Evolutionary conservation across 2,797 vertebrate genomes (phyloP), one percentile per base, ranked within the genome.

Genomic region (Pantherophis vulpinus): DNA sequence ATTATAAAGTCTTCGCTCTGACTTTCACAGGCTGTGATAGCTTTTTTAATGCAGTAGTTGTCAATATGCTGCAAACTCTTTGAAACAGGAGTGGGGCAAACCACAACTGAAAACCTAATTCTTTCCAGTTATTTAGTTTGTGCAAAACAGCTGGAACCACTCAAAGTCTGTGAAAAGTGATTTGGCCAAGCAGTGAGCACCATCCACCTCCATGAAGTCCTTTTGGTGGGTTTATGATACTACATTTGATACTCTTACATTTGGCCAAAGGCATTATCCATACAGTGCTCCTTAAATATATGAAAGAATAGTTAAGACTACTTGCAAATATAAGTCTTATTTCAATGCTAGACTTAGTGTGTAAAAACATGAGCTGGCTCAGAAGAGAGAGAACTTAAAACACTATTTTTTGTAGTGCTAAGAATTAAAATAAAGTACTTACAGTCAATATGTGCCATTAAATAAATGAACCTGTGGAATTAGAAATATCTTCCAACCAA

Each of bases 281-380:
- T 96, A 91, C 25, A 16, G 95, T 87, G 95, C 94, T 96, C 95
- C 93, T 0, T 0, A 5, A 60, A 86, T 1, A 79, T 94, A 93
- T 83, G 89, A 94, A 87, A 94, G 91, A 70, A 95, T 54, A 95
- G 94, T 96, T 95, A 93, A 96, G 95, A 96, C 95, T 97, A 96
- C 95, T 96, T 95, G 94, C 93, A 91, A 95, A 89, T 96, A 96
- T 97, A 66, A 97, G 95, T 97, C 97, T 97, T 96, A 97, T 96
- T 97, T 96, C 95, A 97, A 93, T 95, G 96, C 96, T 96, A 96
- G 96, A 96, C 95, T 95, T 94, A 90, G 95, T 95, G 90, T 94
- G 92, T 95, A 97, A 98, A 98, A 98, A 98, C 98, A 98, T 98
- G 98, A 99, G 99, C 99, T 99, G 99, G 99, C 99, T 99, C 98